These are phyloP conservation scores for Drosophila seguyi DNA, from an alignment of 1,140 invertebrate species.

Conservation along the genomic window DNA sequence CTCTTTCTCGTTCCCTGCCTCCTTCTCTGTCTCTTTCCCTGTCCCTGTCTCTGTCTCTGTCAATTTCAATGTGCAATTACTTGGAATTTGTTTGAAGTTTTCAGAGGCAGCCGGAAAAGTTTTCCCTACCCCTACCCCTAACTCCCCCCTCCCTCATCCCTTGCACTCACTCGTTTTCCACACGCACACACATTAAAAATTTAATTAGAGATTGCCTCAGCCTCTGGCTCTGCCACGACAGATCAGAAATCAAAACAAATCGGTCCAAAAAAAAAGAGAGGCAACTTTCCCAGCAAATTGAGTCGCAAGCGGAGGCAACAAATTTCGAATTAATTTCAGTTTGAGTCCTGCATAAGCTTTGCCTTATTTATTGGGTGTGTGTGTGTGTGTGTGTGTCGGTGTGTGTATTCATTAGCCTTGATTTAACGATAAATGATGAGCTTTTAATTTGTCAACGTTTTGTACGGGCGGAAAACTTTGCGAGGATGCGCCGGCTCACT, in stretches of 20 bases:
- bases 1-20: not conserved
- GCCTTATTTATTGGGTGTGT: constrained; percentile 2
- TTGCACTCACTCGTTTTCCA: constrained; percentile 4
- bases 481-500: not conserved
- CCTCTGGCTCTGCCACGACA: constrained; percentile 1
- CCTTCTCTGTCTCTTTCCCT: not conserved
- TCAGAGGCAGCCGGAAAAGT: constrained; percentile 55
- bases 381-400: not conserved
- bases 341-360: constrained; percentile 36
- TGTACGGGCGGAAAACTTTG: not conserved
- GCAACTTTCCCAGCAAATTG: constrained; percentile 44
- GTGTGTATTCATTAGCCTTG: constrained; percentile 8
- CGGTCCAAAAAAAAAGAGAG: constrained; percentile 43
- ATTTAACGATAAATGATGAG: constrained; percentile 26
- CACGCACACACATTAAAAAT: constrained; percentile 66
- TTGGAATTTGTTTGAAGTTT: constrained; percentile 80
- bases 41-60: constrained; percentile 12
- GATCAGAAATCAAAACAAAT: constrained; percentile 59
- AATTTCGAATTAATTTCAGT: constrained; percentile 36
- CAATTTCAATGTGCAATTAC: constrained; percentile 79
- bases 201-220: constrained; percentile 60
- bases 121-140: too few relatives aligned
- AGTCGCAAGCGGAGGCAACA: constrained; percentile 27
- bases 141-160: not conserved
- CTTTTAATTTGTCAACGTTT: constrained; percentile 18